These are phyloP conservation scores for Calyptomena viridis DNA, from an alignment of 2,113 vertebrate genomes.

Conservation along the genomic window DNA sequence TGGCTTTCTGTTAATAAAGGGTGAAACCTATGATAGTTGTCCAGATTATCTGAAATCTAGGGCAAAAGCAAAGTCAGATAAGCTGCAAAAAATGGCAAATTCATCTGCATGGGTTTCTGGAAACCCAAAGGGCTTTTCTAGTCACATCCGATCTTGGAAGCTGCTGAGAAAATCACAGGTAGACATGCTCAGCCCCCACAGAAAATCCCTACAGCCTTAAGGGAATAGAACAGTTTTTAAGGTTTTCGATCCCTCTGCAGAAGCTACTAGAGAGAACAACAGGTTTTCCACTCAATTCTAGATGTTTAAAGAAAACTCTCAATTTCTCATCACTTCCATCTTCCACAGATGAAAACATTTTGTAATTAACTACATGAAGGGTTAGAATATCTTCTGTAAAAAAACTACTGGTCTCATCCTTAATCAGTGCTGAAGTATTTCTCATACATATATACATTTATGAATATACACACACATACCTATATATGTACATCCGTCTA, in stretches of 20 bases:
- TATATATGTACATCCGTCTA: background rate
- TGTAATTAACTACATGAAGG: background rate
- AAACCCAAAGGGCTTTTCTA: background rate
- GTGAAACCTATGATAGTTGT: background rate
- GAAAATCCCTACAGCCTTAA: background rate
- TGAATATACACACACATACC: background rate
- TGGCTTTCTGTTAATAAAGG: background rate
- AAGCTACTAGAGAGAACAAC: background rate
- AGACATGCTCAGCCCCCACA: rapidly evolving
- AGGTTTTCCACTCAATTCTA: background rate
- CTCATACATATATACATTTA: background rate
- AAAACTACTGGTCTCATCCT: background rate
- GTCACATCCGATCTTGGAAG: background rate
- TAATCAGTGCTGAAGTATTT: background rate
- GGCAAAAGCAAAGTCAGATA: background rate
- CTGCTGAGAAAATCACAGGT: background rate
- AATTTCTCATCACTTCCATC: background rate
- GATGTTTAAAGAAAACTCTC: background rate
- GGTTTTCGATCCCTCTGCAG: background rate
- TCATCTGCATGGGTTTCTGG: background rate
- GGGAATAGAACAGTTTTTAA: background rate
- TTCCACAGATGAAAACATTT: background rate
- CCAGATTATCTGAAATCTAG: background rate
- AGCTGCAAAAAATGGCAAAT: background rate
- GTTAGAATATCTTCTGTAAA: background rate